Conservation (phyloP, 2,113 vertebrate genomes). For the Nerophis ophidion region DNA sequence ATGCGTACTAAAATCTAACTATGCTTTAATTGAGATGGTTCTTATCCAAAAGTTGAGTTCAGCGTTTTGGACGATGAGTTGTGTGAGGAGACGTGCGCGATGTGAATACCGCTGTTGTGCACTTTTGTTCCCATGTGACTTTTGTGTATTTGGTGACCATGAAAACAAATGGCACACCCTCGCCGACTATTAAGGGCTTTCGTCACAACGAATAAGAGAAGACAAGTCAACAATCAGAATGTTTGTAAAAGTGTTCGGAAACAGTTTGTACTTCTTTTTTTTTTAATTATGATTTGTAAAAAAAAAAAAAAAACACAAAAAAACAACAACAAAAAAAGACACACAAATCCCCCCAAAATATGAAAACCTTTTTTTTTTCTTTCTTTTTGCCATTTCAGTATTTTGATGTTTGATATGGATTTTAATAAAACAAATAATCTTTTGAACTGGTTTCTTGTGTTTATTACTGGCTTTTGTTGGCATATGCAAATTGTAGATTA, state of each 20-base stretch:
- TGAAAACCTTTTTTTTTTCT: slow-evolving; percentile 23
- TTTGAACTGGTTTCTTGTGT: slow-evolving; percentile 39
- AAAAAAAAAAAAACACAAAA: slow-evolving; percentile 26
- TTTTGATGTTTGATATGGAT: slow-evolving; percentile 78
- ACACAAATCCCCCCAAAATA: slow-evolving; percentile 29
- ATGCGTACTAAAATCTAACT: slow-evolving; percentile 29
- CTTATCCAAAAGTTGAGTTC: slow-evolving; percentile 44
- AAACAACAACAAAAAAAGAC: too few relatives aligned
- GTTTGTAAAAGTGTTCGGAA: slow-evolving; percentile 70
- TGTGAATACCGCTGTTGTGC: slow-evolving; percentile 56
- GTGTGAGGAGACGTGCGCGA: slow-evolving; percentile 18
- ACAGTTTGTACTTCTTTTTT: slow-evolving; percentile 71
- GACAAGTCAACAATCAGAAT: slow-evolving; percentile 67
- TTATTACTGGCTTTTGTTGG: neutral
- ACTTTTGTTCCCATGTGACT: slow-evolving; percentile 56
- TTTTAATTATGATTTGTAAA: slow-evolving; percentile 75
- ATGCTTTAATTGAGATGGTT: slow-evolving; percentile 49
- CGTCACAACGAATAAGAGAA: slow-evolving; percentile 26
- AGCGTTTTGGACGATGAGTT: slow-evolving; percentile 23
- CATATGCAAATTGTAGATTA: too few relatives aligned
- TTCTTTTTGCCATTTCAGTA: slow-evolving; percentile 73
- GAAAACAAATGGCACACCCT: slow-evolving; percentile 59
- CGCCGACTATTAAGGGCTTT: slow-evolving; percentile 72
- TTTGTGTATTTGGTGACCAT: slow-evolving; percentile 30
- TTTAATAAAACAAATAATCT: slow-evolving; percentile 76